Evolutionary conservation across 1,140 invertebrate species (phyloP), one percentile per base, ranked within the genome.

Genomic region (Caenorhabditis briggsae): DNA sequence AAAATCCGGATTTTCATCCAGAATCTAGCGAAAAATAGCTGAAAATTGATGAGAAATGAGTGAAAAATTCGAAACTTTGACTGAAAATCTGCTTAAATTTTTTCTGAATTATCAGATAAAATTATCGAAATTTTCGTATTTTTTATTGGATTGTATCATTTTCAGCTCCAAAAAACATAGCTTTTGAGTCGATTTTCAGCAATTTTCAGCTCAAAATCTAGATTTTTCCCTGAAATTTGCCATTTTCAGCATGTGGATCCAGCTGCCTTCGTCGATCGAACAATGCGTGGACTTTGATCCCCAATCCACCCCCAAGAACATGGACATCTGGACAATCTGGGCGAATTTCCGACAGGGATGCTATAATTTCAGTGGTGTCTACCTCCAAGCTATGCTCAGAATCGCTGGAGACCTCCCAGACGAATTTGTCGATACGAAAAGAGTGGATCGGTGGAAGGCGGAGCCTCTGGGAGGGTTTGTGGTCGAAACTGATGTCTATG

Each of bases 321-420:
- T 61, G 18, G 90, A 91, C 61, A 23, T 88, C 18, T 91, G 90
- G 90, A 59, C 84, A 23, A 83, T 91, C 64, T 91, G 90, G 90
- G 87, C 88, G 16, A 56, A 88, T 84, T 88, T 89, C 84, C 82
- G 88, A 6, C 56, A 23, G 1, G 33, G 14, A n/a, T 87, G 86
- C 53, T 33, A 53, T 18, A 88, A 88, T 83, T 88, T 82, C 64
- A 56, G 55, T 43, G 56, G 56, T 56, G 25, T 41, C 20, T 64
- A 82, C 5, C 20, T 86, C 41, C 70, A 53, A 61, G 85, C 65
- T 2, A 78, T 43, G 5, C 50, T 86, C 53, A 8, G 18, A 5
- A n/a, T 82, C 12, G 43, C 41, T 20, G 43, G 43, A 7, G 85
- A 91, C 59, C 46, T 91, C 18, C 90, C 86, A 16, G 78, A 89